Conservation (phyloP, 1,140 invertebrate genomes). For the Pogonus chalceus region DNA sequence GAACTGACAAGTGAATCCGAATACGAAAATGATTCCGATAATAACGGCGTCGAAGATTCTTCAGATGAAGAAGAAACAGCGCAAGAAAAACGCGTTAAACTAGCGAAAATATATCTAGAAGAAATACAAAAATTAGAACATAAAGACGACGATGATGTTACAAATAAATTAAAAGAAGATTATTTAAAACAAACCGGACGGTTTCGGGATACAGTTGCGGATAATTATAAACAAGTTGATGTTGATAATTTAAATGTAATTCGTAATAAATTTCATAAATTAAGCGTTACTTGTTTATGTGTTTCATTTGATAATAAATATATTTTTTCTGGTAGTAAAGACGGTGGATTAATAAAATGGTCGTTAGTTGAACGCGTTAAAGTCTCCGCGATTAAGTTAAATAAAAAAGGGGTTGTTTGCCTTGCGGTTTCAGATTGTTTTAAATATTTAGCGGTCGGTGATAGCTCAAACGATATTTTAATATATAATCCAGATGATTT, state of each 20-base stretch:
- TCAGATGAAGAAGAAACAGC: conserved; percentile 70
- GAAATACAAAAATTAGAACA: conserved; percentile 74
- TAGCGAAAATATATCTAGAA: conserved; percentile 81
- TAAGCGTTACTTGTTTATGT: conserved; percentile 72
- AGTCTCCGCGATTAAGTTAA: not conserved
- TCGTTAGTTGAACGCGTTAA: conserved; percentile 9
- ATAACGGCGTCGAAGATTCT: conserved; percentile 44
- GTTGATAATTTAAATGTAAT: conserved; percentile 40
- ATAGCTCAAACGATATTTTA: conserved; percentile 63
- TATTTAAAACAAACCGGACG: conserved; percentile 76
- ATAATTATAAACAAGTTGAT: conserved; percentile 45
- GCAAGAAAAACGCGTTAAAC: conserved; percentile 77
- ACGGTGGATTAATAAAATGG: conserved; percentile 83
- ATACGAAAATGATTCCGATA: conserved; percentile 39
- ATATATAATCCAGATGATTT: conserved; percentile 75
- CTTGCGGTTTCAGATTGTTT: conserved; percentile 75
- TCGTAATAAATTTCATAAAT: conserved; percentile 62
- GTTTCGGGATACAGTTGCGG: conserved; percentile 62
- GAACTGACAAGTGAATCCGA: conserved; percentile 34
- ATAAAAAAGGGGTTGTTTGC: conserved; percentile 43
- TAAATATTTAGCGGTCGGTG: conserved; percentile 77
- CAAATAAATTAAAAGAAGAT: conserved; percentile 67
- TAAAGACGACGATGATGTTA: conserved; percentile 54
- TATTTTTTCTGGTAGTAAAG: conserved; percentile 80
- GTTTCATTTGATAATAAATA: conserved; percentile 63